Percentiles rank a stretch among this genome's conserved stretches.
Evolutionary conservation across 2,797 vertebrate species (phyloP).

Genomic region (Pseudotriccus pelzelni): DNA sequence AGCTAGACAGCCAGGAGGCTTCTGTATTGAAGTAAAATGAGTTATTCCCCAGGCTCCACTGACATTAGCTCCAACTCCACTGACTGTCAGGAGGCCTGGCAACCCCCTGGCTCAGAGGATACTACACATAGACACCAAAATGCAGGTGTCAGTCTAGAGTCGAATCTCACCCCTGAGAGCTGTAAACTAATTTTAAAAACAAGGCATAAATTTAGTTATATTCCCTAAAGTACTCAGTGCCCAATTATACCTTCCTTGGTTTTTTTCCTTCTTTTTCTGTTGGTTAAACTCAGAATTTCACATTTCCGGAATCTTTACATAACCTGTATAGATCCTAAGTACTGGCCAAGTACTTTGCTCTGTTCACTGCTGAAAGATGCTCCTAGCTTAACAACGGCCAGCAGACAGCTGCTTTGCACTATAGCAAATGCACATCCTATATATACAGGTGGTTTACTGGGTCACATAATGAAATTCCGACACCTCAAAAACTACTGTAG

Average conservation of each 20-base stretch:
- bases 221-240: not conserved
- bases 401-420: not conserved
- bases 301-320: not conserved
- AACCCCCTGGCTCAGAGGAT: accelerated
- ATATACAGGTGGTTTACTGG: not conserved
- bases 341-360: not conserved
- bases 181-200: not conserved
- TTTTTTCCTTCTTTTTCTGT: not conserved
- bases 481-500: not conserved
- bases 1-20: not conserved
- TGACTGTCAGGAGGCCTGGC: accelerated
- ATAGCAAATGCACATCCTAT: not conserved
- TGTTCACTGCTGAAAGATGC: not conserved
- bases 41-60: not conserved
- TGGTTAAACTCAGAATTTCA: not conserved
- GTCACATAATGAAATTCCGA: not conserved
- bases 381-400: not conserved
- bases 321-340: not conserved
- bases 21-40: not conserved
- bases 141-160: not conserved
- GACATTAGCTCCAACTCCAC: accelerated
- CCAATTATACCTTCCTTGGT: not conserved
- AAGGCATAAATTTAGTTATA: not conserved
- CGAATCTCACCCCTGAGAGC: not conserved
- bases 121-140: not conserved